phyloP scores from a whole-genome alignment of 2,797 vertebrate species.

The Falco rusticolus region DNA sequence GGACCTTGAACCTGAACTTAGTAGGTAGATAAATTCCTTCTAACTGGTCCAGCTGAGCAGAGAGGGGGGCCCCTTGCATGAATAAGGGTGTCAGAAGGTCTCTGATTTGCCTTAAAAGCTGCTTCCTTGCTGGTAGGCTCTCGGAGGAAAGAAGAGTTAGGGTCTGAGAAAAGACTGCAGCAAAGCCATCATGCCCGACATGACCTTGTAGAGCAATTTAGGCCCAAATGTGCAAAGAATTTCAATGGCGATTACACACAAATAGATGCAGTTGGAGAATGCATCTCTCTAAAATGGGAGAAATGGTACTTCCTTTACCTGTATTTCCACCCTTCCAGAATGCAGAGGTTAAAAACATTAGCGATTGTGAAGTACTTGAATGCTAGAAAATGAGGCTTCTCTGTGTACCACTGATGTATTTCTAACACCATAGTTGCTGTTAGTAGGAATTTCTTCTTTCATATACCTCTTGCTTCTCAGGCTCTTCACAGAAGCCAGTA shows the following conservation, averaged over 20 bases:
- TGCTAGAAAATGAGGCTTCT: background rate
- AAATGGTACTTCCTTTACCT: background rate
- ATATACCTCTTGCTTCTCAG: background rate
- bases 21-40: background rate
- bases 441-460: background rate
- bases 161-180: background rate
- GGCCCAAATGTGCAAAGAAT: background rate
- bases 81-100: background rate
- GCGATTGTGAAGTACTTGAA: background rate
- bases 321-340: background rate
- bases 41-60: background rate
- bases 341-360: background rate
- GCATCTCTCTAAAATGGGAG: background rate
- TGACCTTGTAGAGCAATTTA: background rate
- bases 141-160: background rate
- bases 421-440: background rate
- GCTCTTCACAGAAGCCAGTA: background rate
- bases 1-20: background rate
- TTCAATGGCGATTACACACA: background rate
- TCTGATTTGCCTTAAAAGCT: background rate
- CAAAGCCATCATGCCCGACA: background rate
- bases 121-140: background rate
- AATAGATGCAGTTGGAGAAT: background rate
- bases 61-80: background rate
- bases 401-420: background rate